These are phyloP conservation scores for Sepiola atlantica DNA, from an alignment of 2,888 invertebrate species.

Conservation along the genomic window DNA sequence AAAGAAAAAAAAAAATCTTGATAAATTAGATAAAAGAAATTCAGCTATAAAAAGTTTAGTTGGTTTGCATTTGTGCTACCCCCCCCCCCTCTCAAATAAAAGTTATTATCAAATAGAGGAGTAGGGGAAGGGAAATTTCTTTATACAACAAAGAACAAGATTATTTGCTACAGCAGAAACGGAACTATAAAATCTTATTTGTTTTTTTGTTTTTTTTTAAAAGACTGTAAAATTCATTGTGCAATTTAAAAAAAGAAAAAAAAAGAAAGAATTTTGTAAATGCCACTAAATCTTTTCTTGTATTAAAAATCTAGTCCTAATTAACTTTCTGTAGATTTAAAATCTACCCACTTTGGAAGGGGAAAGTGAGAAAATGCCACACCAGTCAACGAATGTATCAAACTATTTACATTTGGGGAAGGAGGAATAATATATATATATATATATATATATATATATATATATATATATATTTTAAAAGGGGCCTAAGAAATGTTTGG, in stretches of 20 bases:
- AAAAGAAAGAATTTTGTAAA: background rate
- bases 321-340: background rate
- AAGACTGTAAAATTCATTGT: background rate
- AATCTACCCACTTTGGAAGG: background rate
- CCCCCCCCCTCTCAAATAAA: background rate
- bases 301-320: background rate
- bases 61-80: background rate
- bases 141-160: background rate
- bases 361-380: background rate
- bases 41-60: slow-evolving; percentile 8
- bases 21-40: slow-evolving; percentile 34
- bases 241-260: no score
- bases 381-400: background rate
- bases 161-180: background rate
- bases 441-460: no score
- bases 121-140: background rate
- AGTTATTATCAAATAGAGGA: background rate
- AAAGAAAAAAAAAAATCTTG: background rate
- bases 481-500: background rate
- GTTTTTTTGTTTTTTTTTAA: background rate
- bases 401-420: background rate
- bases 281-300: background rate
- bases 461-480: background rate
- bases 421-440: no score
- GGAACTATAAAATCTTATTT: background rate